Evolutionary conservation across 2,113 vertebrate genomes (phyloP), one percentile per base, ranked within the genome.

Genomic region (Amphiprion ocellaris): DNA sequence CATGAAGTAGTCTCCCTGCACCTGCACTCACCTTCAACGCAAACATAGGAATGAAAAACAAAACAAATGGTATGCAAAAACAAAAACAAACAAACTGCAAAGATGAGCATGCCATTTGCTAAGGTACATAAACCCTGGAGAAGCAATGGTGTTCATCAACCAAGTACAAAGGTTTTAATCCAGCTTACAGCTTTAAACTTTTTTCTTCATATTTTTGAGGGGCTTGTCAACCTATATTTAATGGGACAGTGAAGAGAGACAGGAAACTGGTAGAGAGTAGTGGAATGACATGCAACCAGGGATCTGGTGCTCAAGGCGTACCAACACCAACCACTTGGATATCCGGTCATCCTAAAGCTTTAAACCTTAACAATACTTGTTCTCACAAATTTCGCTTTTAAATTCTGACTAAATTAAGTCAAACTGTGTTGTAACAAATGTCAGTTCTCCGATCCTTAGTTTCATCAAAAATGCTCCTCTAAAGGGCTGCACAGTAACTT

Each of bases 51-150:
- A 77, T 62, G 68, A 67, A 56, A 63, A 47, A n/a, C 28, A 61
- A 67, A 58, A 41, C 61, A 68, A 72, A 69, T 33, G 59, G n/a
- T 62, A 54, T 71, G 53, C 66, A 67, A 59, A 61, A 56, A 61
- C 17, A 54, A 30, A 77, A 70, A 26, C 21, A 21, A 21, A 21
- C 1, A 21, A 21, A 21, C 0, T 11, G n/a, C 37, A 14, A 24
- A 15, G 23, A 4, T 47, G 53, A 46, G 46, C 15, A 46, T 7
- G 37, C 30, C 14, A 8, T 59, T 59, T 60, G 11, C 26, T 4
- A 54, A 60, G 1, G 26, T 60, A 59, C 53, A 71, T 61, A 56
- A 47, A 19, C 11, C 30, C 37, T 0, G 7, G 10, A 17, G 30
- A 1, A 19, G 52, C 16, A 5, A n/a, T 44, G 39, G 46, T 41